A percentile compares a stretch with the other conserved stretches of the same genome.
phyloP scores from a whole-genome alignment of 2,113 vertebrate species.

The Nannospalax galili region DNA sequence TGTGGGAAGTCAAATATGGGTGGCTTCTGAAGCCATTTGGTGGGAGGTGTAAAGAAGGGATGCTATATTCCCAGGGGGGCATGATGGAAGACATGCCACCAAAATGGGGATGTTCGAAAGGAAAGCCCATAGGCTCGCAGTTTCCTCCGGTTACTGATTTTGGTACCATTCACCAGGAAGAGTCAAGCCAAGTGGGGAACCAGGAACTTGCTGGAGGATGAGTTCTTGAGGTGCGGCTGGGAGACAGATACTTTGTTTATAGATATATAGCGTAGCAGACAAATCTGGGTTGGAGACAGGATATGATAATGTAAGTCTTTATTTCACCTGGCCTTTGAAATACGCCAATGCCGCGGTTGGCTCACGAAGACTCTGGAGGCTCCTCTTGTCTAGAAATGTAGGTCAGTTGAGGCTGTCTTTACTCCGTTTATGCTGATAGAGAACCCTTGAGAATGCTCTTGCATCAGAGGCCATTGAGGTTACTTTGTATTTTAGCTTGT shows the following conservation, averaged over 20 bases:
- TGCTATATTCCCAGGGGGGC: not conserved
- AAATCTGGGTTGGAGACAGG: not conserved
- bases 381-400: constrained; percentile 25
- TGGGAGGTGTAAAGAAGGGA: not conserved
- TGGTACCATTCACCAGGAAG: not conserved
- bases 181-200: not conserved
- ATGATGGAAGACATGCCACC: not conserved
- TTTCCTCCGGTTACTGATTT: not conserved
- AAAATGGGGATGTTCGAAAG: not conserved
- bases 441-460: not conserved
- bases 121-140: fast-evolving
- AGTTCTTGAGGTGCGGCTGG: not conserved
- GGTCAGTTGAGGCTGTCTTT: not conserved
- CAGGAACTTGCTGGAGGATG: not conserved
- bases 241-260: not conserved
- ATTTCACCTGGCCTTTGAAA: not conserved
- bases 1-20: not conserved
- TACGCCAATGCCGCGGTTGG: not conserved
- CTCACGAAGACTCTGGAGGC: not conserved
- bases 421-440: not conserved
- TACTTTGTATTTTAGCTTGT: too few species aligned
- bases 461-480: not conserved
- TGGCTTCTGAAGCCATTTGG: not conserved
- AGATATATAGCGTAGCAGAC: not conserved
- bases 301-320: not conserved